Base-by-base conservation (phyloP, 2,797 vertebrate species). In the Ispidina picta region DNA sequence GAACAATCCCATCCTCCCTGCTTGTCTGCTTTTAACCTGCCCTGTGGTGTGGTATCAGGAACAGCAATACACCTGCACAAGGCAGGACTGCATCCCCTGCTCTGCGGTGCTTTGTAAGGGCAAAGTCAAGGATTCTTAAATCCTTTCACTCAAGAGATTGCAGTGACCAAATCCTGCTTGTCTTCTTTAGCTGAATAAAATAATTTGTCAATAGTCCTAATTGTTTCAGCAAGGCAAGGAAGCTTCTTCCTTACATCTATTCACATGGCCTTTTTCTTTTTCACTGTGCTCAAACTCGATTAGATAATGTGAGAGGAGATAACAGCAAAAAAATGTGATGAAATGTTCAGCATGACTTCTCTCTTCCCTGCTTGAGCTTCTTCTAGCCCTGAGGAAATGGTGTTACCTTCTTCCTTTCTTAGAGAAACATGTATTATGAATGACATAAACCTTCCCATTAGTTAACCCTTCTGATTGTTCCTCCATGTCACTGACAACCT, bases 261-360 rank as follows among this genome's bases (percentile, higher is more conserved):
- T 91, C 75, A 33, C 66, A 9, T 4, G 39, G 35, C 63, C 65
- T 74, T 70, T 76, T 90, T 79, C 71, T 55, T 86, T 76, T 95
- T 73, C 66, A 43, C 58, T 82, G 64, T 66, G 48, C 74, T 91
- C 84, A 69, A 31, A 37, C 48, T 66, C 20, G 21, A 85, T 89
- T 80, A 95, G 87, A 78, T 89, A 78, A 85, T 25, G 10, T 70
- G 86, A 63, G 56, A 62, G 72, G 56, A 83, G 86, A 95, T 92
- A 93, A 91, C 52, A 66, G 83, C 71, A 78, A 54, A 86, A 79
- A 83, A 93, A 78, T 33, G 66, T 66, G 77, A 73, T 81, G 60
- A 86, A 86, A 92, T 68, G 65, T 94, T 95, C 89, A 91, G 68
- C 72, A 29, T 86, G 76, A 88, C 84, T 85, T 92, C 76, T 94